Conservation (phyloP, 2,888 invertebrate genomes). For the Gnatocerus cornutus region DNA sequence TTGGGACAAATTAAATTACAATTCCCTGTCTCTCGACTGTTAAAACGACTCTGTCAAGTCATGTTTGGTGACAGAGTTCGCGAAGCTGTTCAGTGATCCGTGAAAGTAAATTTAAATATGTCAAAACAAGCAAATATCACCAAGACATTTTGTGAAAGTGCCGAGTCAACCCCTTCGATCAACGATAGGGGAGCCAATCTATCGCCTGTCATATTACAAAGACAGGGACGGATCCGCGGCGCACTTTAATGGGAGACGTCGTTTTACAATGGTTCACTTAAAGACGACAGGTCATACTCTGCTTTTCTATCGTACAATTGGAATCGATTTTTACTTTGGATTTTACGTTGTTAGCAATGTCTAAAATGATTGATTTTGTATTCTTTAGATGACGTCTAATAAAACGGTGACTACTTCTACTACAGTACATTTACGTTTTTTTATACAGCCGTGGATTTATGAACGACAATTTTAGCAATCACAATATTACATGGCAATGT, state of each 20-base stretch:
- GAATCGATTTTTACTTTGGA: constrained; percentile 17
- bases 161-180: constrained; percentile 44
- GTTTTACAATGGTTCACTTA: constrained; percentile 19
- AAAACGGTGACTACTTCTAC: too few relatives aligned
- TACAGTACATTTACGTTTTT: too few relatives aligned
- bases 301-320: background rate
- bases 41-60: constrained; percentile 53
- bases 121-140: constrained; percentile 58
- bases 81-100: constrained; percentile 54
- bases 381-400: background rate
- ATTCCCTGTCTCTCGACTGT: constrained; percentile 46
- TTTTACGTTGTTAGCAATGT: background rate
- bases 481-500: too few relatives aligned
- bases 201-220: constrained; percentile 47
- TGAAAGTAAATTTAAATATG: constrained; percentile 58
- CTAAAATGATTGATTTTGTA: constrained; percentile 12
- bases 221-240: constrained; percentile 29
- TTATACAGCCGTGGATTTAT: too few relatives aligned
- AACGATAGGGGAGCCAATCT: constrained; percentile 42
- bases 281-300: constrained; percentile 17
- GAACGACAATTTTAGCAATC: too few relatives aligned
- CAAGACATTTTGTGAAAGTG: constrained; percentile 52
- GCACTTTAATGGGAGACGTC: constrained; percentile 30
- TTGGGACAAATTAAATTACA: constrained; percentile 48
- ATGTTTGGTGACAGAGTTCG: constrained; percentile 28